A percentile compares a stretch with the other conserved stretches of the same genome.
phyloP scores from a whole-genome alignment of 2,113 vertebrate genomes.

The Rhabdornis inornatus region DNA sequence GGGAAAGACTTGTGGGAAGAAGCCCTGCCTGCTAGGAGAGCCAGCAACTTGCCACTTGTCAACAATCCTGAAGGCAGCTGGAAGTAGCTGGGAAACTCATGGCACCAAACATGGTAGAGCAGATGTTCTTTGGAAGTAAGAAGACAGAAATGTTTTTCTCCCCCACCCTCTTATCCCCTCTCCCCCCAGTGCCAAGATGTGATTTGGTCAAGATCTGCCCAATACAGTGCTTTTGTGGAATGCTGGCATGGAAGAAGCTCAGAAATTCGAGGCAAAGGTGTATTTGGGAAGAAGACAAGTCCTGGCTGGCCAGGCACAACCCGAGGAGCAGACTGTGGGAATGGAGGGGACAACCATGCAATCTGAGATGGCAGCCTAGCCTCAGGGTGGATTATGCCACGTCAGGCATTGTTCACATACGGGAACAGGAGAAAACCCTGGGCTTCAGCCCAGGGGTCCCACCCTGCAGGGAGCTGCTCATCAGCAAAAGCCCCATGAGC shows the following conservation, averaged over 20 bases:
- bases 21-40: background rate
- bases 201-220: conserved; percentile 21
- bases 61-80: background rate
- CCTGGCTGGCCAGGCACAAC: background rate
- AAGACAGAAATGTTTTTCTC: conserved; percentile 46
- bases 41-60: background rate
- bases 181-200: background rate
- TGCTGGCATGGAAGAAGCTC: background rate
- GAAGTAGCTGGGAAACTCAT: background rate
- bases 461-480: background rate
- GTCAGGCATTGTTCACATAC: background rate
- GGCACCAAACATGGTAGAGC: background rate
- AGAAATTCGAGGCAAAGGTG: background rate
- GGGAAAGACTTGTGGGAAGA: background rate
- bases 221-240: background rate
- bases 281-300: conserved; percentile 3
- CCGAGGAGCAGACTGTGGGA: background rate
- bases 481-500: background rate
- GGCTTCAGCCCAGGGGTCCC: background rate
- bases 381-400: background rate
- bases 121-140: conserved; percentile 7
- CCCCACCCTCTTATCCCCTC: background rate
- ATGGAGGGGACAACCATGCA: background rate
- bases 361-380: background rate
- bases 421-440: background rate